Percentiles rank a stretch among this genome's conserved stretches.
Evolutionary conservation across 2,888 invertebrate species (phyloP).

Genomic region (Bugulina stolonifera): DNA sequence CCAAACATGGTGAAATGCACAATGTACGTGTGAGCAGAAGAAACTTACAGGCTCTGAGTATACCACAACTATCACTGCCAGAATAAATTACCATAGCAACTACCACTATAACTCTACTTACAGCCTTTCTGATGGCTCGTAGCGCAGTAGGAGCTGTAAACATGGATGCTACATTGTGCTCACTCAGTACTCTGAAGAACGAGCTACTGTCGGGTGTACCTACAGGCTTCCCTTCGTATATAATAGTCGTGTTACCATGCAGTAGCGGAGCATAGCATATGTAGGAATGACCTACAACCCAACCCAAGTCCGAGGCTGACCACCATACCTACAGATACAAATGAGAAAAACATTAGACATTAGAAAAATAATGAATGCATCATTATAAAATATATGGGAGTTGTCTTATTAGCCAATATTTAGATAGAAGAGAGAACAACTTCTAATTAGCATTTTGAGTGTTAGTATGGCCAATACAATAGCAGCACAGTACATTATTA

Average conservation of each 20-base stretch:
- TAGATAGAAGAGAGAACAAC: no score
- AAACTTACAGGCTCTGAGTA: background rate
- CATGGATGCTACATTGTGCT: constrained; percentile 75
- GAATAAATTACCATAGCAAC: no score
- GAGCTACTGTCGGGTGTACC: constrained; percentile 86
- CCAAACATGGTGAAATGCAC: no score
- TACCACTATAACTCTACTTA: constrained; percentile 30
- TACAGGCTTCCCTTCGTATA: constrained; percentile 76
- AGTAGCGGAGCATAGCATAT: constrained; percentile 85
- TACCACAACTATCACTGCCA: no score
- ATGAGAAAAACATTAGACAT: no score
- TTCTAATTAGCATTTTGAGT: no score
- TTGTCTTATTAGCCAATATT: no score
- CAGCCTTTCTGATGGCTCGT: constrained; percentile 74
- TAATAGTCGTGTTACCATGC: constrained; percentile 64
- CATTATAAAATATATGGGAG: no score
- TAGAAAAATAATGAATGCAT: no score
- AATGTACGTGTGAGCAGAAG: no score
- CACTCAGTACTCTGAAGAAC: constrained; percentile 80
- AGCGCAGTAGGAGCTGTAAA: constrained; percentile 88
- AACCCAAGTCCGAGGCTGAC: constrained; percentile 66
- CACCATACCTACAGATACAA: constrained; percentile 72
- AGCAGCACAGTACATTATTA: no score
- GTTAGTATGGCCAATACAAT: no score
- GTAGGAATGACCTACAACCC: constrained; percentile 87